A percentile compares a stretch with the other conserved stretches of the same genome.
Evolutionary conservation across 2,113 vertebrate species (phyloP).

Genomic region (Protobothrops flavoviridis): DNA sequence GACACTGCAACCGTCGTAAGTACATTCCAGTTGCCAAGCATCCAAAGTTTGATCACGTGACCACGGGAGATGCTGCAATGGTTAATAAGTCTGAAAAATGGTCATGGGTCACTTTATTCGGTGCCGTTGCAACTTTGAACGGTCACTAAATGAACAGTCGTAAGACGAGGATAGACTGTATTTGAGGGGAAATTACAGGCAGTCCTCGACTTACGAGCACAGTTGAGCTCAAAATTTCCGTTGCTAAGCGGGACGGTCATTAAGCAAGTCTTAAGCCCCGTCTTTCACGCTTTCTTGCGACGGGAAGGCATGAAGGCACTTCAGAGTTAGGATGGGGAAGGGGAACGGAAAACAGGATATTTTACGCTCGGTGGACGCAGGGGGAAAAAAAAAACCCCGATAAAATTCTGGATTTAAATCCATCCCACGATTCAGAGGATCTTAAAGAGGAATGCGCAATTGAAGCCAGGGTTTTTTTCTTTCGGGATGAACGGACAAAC

Average conservation of each 20-base stretch:
- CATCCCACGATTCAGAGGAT: neutral
- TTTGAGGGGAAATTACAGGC: neutral
- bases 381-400: fast-evolving
- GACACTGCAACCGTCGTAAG: too few species aligned
- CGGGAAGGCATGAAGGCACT: neutral
- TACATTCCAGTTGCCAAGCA: too few species aligned
- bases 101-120: too few species aligned
- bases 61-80: too few species aligned
- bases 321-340: neutral
- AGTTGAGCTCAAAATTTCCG: neutral
- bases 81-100: too few species aligned
- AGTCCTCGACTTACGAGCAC: neutral
- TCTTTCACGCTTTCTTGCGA: neutral
- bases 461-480: neutral
- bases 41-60: too few species aligned
- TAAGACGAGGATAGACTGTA: too few species aligned
- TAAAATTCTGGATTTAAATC: neutral
- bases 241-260: neutral
- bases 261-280: neutral
- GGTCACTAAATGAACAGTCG: too few species aligned
- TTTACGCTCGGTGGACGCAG: neutral
- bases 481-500: neutral
- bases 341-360: neutral
- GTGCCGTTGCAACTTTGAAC: too few species aligned
- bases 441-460: neutral